Percentiles rank a stretch among this genome's conserved stretches.
These are phyloP conservation scores for Menidia menidia DNA, from an alignment of 2,797 vertebrate genomes.

Conservation along the genomic window DNA sequence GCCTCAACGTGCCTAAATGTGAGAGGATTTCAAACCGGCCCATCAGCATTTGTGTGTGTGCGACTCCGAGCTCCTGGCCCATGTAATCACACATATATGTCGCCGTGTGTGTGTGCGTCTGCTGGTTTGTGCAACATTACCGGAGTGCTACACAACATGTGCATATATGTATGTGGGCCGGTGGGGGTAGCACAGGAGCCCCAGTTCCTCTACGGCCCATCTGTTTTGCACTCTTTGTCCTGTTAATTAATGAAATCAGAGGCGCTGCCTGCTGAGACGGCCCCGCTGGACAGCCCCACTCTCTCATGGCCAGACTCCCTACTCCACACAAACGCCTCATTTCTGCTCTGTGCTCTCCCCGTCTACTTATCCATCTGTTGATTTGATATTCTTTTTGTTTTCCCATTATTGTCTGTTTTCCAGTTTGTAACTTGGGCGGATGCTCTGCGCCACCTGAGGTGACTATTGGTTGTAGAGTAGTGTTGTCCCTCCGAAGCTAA, in stretches of 20 bases:
- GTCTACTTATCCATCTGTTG: slow-evolving; percentile 28
- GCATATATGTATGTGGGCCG: slow-evolving; percentile 41
- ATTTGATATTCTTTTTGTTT: slow-evolving; percentile 47
- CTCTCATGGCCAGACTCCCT: slow-evolving; percentile 76
- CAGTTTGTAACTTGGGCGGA: slow-evolving; percentile 77
- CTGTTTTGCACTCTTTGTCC: slow-evolving; percentile 84
- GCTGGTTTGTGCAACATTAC: slow-evolving; percentile 41
- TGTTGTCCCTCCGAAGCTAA: slow-evolving; percentile 61
- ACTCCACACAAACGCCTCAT: slow-evolving; percentile 75
- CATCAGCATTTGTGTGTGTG: neutral
- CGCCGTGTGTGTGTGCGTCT: slow-evolving; percentile 29
- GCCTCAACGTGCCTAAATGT: slow-evolving; percentile 14
- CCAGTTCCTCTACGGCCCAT: slow-evolving; percentile 78
- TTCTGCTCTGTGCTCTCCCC: slow-evolving; percentile 43
- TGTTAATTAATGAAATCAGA: slow-evolving; percentile 85
- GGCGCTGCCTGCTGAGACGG: slow-evolving; percentile 81
- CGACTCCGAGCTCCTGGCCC: neutral
- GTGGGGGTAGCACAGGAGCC: slow-evolving; percentile 71
- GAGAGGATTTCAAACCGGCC: slow-evolving; percentile 6
- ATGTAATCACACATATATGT: slow-evolving; percentile 33
- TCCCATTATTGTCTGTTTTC: slow-evolving; percentile 59
- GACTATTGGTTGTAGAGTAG: slow-evolving; percentile 80
- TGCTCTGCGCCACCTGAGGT: slow-evolving; percentile 71
- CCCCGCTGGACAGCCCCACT: slow-evolving; percentile 76
- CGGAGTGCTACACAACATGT: slow-evolving; percentile 30